Base-by-base conservation (phyloP, 1,140 invertebrate species). In the Belonocnema kinseyi region DNA sequence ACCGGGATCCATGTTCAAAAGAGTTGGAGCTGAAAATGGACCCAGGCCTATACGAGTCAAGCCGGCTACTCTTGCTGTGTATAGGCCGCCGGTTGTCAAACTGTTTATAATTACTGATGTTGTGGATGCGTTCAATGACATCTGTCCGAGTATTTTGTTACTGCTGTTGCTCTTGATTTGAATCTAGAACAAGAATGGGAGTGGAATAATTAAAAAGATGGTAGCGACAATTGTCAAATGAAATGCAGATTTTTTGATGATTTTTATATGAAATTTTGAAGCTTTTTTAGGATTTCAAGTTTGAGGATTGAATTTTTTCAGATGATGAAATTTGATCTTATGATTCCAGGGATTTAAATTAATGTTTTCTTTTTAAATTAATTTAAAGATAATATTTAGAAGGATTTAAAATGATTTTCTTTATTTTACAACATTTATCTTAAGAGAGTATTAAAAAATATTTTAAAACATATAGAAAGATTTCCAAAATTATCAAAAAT, bases 41-140 rank as follows among this genome's bases (percentile, higher is more conserved):
- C 95, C 95, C 26, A 93, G 86, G 0, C 95, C 96, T 3, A 93
- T 92, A 33, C 93, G 92, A 0, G 96, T 97, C 52, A 94, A 93
- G 8, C 95, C 96, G 26, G 95, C 95, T 1, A 97, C 93, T 58
- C 94, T 92, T 4, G 96, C 94, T 21, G 93, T 95, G 85, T 97
- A 97, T 0, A 93, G 90, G 1, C 93, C 93, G 40, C 95, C 95
- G 2, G 93, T 91, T n/a, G 94, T 94, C 3, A 97, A 89, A 87
- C 96, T 96, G 80, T 94, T 94, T 1, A 96, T 92, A 13, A 95
- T 91, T 11, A 96, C 93, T 0, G 94, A 94, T 10, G 93, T 95
- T 0, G 95, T 95, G 10, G 94, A 94, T 8, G 95, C 94, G 86
- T 96, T 96, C 7, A 96, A 90, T 2, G 94, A 93, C 90, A 95